Conservation (phyloP, 2,797 vertebrate species). For the Alca torda region DNA sequence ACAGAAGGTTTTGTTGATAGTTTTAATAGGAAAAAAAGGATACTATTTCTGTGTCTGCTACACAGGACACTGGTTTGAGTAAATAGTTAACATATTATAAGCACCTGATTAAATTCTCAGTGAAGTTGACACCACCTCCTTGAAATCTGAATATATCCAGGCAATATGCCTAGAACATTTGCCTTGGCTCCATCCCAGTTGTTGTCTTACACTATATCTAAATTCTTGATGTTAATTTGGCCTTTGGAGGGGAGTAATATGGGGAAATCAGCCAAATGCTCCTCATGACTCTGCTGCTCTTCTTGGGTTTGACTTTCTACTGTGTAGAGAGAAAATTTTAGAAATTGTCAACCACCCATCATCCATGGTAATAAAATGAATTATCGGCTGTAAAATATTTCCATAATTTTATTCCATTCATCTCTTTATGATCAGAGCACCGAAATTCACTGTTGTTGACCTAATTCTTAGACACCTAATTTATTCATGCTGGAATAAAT, state of each 20-base stretch:
- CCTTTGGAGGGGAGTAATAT: background rate
- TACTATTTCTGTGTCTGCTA: background rate
- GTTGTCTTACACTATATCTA: background rate
- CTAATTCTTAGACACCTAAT: background rate
- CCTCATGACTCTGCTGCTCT: background rate
- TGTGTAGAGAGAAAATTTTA: background rate
- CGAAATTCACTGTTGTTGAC: background rate
- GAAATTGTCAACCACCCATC: background rate
- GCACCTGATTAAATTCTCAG: background rate
- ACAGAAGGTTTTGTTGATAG: background rate
- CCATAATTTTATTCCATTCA: background rate
- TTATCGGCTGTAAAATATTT: background rate
- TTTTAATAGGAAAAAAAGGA: background rate
- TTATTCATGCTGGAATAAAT: background rate
- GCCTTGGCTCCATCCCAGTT: background rate
- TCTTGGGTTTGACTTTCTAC: background rate
- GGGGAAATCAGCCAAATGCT: background rate
- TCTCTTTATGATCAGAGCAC: background rate
- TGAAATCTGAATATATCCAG: background rate
- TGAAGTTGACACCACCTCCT: background rate
- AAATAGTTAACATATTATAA: background rate
- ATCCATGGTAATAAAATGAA: background rate
- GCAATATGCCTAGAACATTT: background rate
- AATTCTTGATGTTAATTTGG: background rate
- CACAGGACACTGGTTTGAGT: background rate